These are phyloP conservation scores for Nipponia nippon DNA, from an alignment of 2,113 vertebrate species.

Conservation along the genomic window DNA sequence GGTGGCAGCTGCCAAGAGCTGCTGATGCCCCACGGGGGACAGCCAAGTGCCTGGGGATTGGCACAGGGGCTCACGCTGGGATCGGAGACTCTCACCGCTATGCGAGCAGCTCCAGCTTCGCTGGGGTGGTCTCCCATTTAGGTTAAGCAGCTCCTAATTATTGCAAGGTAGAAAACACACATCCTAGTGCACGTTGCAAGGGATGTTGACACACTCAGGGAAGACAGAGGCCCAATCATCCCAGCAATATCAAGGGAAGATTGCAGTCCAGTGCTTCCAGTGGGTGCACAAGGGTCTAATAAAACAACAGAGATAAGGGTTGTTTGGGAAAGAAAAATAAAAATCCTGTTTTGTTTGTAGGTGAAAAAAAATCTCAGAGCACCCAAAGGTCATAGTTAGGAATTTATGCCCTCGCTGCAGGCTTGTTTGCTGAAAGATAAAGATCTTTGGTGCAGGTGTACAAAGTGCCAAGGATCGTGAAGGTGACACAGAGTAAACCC, in stretches of 20 bases:
- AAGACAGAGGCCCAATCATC: neutral
- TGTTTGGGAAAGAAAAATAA: neutral
- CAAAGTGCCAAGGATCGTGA: conserved; percentile 26
- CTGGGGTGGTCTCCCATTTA: neutral
- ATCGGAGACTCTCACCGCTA: fast-evolving
- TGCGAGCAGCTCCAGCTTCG: neutral
- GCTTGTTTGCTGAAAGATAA: conserved; percentile 49
- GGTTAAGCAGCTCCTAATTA: neutral
- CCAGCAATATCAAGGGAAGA: neutral
- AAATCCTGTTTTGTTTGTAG: neutral
- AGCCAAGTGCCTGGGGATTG: neutral
- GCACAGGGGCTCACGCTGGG: neutral
- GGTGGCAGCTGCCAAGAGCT: neutral
- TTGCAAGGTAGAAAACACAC: neutral
- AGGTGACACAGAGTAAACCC: neutral
- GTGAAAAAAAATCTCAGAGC: neutral
- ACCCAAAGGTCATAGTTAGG: conserved; percentile 6
- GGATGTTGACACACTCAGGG: fast-evolving
- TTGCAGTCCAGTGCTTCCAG: neutral
- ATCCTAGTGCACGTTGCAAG: fast-evolving
- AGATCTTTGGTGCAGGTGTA: conserved; percentile 32
- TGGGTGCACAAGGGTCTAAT: neutral
- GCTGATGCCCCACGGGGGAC: fast-evolving
- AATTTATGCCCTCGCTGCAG: neutral
- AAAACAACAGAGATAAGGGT: neutral